A percentile compares a stretch with the other conserved stretches of the same genome.
Evolutionary conservation across 1,140 invertebrate species (phyloP).

Genomic region (Achatina immaculata): DNA sequence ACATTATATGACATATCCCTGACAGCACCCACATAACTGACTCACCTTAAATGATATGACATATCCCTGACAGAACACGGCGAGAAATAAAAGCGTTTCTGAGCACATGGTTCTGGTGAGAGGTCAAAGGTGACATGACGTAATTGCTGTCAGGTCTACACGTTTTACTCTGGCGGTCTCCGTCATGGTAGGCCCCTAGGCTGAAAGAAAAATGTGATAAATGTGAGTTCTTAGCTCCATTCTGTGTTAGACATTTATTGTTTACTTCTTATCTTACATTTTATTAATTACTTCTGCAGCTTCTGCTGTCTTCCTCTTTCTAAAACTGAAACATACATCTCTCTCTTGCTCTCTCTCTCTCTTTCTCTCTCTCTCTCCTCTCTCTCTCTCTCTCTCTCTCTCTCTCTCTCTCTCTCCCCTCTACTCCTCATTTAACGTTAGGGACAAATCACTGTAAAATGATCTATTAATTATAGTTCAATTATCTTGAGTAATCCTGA

Average conservation of each 20-base stretch:
- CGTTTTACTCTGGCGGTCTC: constrained; percentile 37
- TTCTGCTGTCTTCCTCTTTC: background rate
- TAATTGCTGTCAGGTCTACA: constrained; percentile 48
- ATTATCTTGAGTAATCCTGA: too few species aligned
- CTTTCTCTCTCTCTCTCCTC: background rate
- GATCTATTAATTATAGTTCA: too few species aligned
- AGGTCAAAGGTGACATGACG: constrained; percentile 53
- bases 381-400: constrained; percentile 19
- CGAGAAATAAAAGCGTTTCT: constrained; percentile 54
- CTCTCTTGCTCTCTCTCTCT: background rate
- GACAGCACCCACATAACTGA: too few species aligned
- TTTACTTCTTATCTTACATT: background rate
- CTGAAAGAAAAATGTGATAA: constrained; percentile 47
- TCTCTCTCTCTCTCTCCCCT: background rate
- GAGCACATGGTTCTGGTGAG: constrained; percentile 37
- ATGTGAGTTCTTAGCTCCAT: background rate
- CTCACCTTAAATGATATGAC: constrained; percentile 48
- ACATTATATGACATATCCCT: background rate
- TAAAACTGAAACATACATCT: background rate
- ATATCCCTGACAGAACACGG: constrained; percentile 51
- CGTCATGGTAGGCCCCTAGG: constrained; percentile 53
- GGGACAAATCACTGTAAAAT: too few species aligned
- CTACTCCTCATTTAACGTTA: too few species aligned
- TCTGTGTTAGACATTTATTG: background rate
- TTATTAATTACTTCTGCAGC: background rate